Base-by-base conservation (phyloP, 2,888 invertebrate genomes). In the Periphyllus acericola region DNA sequence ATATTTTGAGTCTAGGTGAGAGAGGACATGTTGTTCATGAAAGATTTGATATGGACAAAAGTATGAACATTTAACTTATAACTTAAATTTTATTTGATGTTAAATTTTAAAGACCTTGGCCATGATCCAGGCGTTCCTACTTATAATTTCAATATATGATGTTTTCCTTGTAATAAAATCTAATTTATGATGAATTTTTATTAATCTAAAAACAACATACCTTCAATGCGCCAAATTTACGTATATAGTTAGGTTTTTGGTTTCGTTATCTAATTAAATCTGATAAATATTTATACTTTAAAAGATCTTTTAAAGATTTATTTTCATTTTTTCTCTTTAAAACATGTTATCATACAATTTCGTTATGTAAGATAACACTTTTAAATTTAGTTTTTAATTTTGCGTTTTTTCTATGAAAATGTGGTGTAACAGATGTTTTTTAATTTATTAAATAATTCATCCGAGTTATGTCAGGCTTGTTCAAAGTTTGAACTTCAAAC, bases 121-220 rank as follows among this genome's bases (percentile, higher is more conserved):
- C 36, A 55, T 83, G 83, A 83, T 74, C 83, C 72, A 83, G 83
- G 29, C 52, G 25, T 82, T 82, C 40, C 21, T 34, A 34, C n/a
- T 55, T 25, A 83, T n/a, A 9, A 72, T 36, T 72, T 55, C 55
- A 52, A 83, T 72, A 72, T 55, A 72, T 83, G 34, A 52, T 72
- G 34, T 55, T 72, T 83, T 83, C 19, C n/a, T 34, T n/a, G 34
- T 25, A 32, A 82, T 46, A 46, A 82, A 82, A 71, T 46, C 29
- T 46, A 46, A 74, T 83, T 74, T 83, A 83, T 29, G 74, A 60
- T 25, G 74, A 71, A 52, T 72, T 34, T 82, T 83, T 25, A 32
- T 60, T 60, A 74, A 60, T 29, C 36, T 36, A 74, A 83, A 83
- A 83, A 74, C 72, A 74, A 75, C 21, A 3, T 29, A 5, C 36